A percentile compares a stretch with the other conserved stretches of the same genome.
phyloP scores from a whole-genome alignment of 2,888 invertebrate genomes.

The Catocala nupta region DNA sequence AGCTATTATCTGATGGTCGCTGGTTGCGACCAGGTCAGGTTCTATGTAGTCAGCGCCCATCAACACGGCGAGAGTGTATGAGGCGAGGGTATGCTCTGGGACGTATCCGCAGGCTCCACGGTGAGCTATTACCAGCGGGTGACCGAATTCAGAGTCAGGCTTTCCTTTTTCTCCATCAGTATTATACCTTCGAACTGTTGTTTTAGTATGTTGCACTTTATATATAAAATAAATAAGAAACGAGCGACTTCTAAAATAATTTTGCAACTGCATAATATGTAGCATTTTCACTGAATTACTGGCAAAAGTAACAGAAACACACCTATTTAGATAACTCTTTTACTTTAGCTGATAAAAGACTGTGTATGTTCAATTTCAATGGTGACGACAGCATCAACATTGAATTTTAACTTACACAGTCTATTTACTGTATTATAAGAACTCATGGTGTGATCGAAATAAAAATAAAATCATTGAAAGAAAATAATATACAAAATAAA shows the following conservation, averaged over 20 bases:
- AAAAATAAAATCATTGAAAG: no score
- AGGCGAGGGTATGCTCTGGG: constrained; percentile 79
- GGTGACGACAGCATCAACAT: no score
- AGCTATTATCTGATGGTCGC: constrained; percentile 71
- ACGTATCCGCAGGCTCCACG: constrained; percentile 80
- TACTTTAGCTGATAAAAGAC: no score
- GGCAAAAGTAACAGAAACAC: not conserved
- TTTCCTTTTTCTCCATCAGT: constrained; percentile 20
- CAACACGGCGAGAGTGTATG: constrained; percentile 76
- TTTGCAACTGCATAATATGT: no score
- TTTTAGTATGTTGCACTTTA: not conserved
- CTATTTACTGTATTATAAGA: no score
- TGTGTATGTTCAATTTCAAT: no score
- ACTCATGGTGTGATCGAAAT: no score
- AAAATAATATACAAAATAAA: no score
- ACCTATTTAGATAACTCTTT: no score
- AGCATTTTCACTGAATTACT: not conserved
- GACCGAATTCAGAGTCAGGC: constrained; percentile 49
- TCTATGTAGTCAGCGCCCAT: constrained; percentile 80
- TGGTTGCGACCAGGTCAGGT: constrained; percentile 79
- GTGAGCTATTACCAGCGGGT: constrained; percentile 70
- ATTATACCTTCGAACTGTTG: not conserved
- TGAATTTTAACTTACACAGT: no score
- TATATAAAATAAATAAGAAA: no score
- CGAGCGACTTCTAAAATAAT: no score